Evolutionary conservation across 2,888 invertebrate genomes (phyloP).

Genomic region (Caenorhabditis wallacei): DNA sequence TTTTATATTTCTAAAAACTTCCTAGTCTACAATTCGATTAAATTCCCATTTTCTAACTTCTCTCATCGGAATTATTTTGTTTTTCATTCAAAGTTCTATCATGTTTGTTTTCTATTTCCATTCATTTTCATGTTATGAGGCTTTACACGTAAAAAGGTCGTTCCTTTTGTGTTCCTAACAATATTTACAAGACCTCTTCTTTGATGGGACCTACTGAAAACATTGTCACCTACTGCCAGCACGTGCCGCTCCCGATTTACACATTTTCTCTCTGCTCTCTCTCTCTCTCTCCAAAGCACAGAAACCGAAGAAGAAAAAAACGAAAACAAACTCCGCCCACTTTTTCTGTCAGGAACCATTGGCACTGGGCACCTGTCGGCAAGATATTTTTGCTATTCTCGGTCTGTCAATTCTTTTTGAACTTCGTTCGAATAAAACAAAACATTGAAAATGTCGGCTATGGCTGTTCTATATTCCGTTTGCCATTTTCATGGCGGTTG

Average conservation of each 20-base stretch:
- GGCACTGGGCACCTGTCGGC: conserved; percentile 15
- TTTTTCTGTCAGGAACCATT: conserved; percentile 18
- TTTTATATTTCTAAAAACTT: not conserved
- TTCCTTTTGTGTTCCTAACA: not conserved
- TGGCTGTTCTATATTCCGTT: conserved; percentile 58
- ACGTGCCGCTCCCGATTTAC: conserved; percentile 38
- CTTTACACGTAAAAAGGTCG: conserved; percentile 6
- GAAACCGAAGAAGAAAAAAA: conserved; percentile 11
- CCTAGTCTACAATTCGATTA: conserved; percentile 25
- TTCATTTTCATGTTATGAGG: not conserved
- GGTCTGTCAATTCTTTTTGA: not conserved
- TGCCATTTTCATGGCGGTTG: conserved; percentile 56
- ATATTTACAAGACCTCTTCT: conserved; percentile 23
- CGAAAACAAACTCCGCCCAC: conserved; percentile 47
- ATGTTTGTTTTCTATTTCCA: not conserved
- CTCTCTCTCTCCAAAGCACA: conserved; percentile 8
- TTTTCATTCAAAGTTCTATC: conserved; percentile 8
- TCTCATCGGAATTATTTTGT: not conserved
- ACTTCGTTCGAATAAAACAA: not conserved
- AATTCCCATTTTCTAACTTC: not conserved
- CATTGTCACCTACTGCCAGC: conserved; percentile 26
- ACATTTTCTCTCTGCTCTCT: conserved; percentile 37
- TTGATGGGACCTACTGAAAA: conserved; percentile 25
- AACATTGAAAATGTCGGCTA: conserved; percentile 45
- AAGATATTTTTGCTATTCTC: conserved; percentile 9